Evolutionary conservation across 2,888 invertebrate species (phyloP).

Genomic region (Julus scandinavius): DNA sequence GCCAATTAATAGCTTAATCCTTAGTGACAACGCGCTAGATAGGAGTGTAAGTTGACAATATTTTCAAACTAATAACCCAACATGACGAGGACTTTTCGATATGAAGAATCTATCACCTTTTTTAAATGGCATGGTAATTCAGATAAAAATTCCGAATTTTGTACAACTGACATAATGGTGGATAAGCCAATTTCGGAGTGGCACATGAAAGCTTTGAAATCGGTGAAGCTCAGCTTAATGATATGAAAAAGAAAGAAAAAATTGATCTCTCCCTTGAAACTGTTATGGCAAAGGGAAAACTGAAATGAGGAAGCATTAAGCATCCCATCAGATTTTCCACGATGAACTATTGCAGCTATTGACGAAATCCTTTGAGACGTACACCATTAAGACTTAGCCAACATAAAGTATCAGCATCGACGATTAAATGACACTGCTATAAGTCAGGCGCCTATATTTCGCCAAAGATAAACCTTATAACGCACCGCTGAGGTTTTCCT

Average conservation of each 20-base stretch:
- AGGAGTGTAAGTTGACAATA: not conserved
- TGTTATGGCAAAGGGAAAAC: not conserved
- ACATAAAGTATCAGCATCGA: slow-evolving; percentile 36
- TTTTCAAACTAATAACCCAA: not conserved
- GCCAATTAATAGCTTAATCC: not conserved
- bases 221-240: not conserved
- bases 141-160: not conserved
- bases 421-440: not conserved
- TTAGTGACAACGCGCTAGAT: not conserved
- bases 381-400: slow-evolving; percentile 31
- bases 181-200: not conserved
- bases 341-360: slow-evolving; percentile 44
- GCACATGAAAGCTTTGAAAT: slow-evolving; percentile 10
- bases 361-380: slow-evolving; percentile 42
- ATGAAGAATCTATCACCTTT: slow-evolving; percentile 14
- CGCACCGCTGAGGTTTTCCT: slow-evolving; percentile 10
- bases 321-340: not conserved
- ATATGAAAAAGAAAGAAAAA: slow-evolving; percentile 25
- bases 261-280: slow-evolving; percentile 31
- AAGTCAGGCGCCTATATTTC: slow-evolving; percentile 20
- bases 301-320: slow-evolving; percentile 31
- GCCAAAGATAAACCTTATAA: not conserved
- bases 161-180: not conserved
- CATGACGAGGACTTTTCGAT: not conserved
- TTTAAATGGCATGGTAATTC: slow-evolving; percentile 10